Conservation (phyloP, 2,797 vertebrate species). For the Sebastes hopkinsi region DNA sequence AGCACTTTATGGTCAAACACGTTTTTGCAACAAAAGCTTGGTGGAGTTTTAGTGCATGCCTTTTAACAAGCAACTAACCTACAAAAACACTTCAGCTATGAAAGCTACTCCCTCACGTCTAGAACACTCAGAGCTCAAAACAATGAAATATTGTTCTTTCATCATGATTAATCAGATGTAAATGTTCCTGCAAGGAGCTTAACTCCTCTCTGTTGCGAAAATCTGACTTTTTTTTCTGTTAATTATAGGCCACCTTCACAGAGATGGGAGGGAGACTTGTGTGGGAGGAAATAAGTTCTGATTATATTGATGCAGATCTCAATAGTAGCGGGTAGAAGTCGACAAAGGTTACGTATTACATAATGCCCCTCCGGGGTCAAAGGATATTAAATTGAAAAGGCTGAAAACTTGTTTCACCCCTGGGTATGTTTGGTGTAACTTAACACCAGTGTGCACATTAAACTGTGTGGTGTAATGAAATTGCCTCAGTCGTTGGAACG, state of each 20-base stretch:
- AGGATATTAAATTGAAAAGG: conserved; percentile 23
- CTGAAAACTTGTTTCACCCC: conserved; percentile 18
- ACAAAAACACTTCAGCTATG: background rate
- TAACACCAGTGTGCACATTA: conserved; percentile 29
- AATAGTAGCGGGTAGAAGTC: conserved; percentile 11
- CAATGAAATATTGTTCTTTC: background rate
- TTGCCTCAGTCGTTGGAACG: conserved; percentile 26
- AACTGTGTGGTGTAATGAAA: conserved; percentile 48
- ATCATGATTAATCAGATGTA: background rate
- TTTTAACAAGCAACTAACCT: background rate
- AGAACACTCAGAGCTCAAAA: background rate
- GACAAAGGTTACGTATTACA: conserved; percentile 16
- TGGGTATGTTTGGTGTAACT: conserved; percentile 31
- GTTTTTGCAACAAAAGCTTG: background rate
- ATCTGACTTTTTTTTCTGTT: conserved; percentile 12
- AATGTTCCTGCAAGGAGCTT: background rate
- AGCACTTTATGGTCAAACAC: background rate
- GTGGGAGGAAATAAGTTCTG: conserved; percentile 24
- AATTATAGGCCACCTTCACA: conserved; percentile 20
- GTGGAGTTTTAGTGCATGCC: background rate
- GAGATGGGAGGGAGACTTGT: background rate
- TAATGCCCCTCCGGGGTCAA: conserved; percentile 24
- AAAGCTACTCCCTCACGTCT: background rate
- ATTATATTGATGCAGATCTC: conserved; percentile 7
- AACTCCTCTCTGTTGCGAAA: background rate